Evolutionary conservation across 2,113 vertebrate species (phyloP), one percentile per base, ranked within the genome.

Genomic region (Saiga tatarica): DNA sequence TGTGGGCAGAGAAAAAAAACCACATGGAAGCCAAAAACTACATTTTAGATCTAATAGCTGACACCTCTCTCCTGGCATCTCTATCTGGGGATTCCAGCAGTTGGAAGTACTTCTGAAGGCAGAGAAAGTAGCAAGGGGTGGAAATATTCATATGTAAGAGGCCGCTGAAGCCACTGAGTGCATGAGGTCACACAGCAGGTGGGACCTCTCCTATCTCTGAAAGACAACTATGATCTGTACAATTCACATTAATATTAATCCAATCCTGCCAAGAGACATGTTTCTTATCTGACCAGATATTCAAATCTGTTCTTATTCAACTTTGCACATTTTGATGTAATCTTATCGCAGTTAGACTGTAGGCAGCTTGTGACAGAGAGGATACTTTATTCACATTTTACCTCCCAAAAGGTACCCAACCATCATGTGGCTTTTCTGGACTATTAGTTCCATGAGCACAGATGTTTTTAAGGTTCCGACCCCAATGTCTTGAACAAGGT

Each of bases 231-330:
- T 52, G n/a, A 83, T 67, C 62, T 45, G 14, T 57, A 90, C 26
- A 88, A 67, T 30, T 60, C 53, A 30, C 74, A 96, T 94, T 59
- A 89, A 92, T 88, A 96, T 53, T 79, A 89, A 96, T 81, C 97
- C 89, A 84, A 14, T 33, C 42, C n/a, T 74, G 39, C 57, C 39
- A 83, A 91, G 55, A 83, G 59, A 87, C 8, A 87, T 12, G 2
- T 83, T 93, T 45, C 42, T 87, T 89, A 89, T 88, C 59, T 92
- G 55, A 39, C 26, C 62, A 78, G 87, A 94, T 87, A 94, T 78
- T 97, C 74, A 90, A 94, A 95, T 87, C 52, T 84, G 28, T 92
- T 94, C 62, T 95, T 94, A 96, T n/a, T 97, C 64, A 81, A 76
- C 81, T 85, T 93, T 82, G 50, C 26, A 60, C 10, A 45, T n/a